Evolutionary conservation across 2,888 invertebrate species (phyloP).

Genomic region (Harmothoe impar): DNA sequence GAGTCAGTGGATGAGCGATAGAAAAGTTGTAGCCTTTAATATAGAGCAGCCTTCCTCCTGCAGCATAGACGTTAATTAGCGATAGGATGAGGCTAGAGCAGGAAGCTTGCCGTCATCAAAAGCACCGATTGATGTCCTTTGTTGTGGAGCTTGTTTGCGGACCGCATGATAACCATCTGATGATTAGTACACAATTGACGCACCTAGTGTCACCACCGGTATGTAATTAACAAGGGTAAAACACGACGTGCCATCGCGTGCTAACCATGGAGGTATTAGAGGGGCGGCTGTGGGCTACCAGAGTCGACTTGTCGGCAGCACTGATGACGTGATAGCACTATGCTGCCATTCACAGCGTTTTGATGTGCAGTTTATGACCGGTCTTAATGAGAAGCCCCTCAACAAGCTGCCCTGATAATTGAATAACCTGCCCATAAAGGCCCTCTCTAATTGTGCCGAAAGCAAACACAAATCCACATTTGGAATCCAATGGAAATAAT

Average conservation of each 20-base stretch:
- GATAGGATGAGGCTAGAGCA: background rate
- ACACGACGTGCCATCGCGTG: background rate
- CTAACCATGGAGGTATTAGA: background rate
- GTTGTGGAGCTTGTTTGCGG: background rate
- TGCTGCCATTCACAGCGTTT: background rate
- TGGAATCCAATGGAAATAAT: background rate
- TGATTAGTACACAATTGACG: background rate
- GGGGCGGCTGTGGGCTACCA: background rate
- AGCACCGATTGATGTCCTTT: slow-evolving; percentile 21
- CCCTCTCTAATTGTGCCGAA: background rate
- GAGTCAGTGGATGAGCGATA: background rate
- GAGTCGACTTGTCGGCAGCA: too few relatives aligned
- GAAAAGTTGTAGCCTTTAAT: too few relatives aligned
- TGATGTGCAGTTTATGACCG: background rate
- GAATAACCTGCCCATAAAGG: background rate
- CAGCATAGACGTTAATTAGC: background rate
- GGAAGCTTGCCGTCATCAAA: background rate
- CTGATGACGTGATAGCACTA: too few relatives aligned
- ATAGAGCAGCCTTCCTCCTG: background rate
- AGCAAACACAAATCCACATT: background rate
- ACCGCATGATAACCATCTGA: slow-evolving; percentile 14
- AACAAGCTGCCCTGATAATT: background rate
- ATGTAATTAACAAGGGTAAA: slow-evolving; percentile 23
- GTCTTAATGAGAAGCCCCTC: background rate
- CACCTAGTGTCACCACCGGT: background rate